A percentile compares a stretch with the other conserved stretches of the same genome.
These are phyloP conservation scores for Nasonia vitripennis DNA, from an alignment of 1,140 invertebrate genomes.

Conservation along the genomic window DNA sequence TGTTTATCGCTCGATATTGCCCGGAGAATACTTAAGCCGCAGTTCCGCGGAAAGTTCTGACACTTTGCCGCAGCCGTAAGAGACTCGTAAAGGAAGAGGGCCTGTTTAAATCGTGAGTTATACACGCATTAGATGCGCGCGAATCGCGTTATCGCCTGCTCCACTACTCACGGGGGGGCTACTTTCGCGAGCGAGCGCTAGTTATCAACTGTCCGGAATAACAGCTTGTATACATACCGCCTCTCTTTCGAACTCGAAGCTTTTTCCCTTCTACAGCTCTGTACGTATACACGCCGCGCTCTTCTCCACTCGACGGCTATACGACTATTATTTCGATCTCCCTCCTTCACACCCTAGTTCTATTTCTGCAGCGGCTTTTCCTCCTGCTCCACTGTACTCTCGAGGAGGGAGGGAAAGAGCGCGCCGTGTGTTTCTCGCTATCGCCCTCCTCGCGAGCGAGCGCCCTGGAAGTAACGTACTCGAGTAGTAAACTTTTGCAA, in stretches of 20 bases:
- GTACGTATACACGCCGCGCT: neutral
- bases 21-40: conserved; percentile 53
- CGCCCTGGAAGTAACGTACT: conserved; percentile 14
- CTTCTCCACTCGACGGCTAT: neutral
- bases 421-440: neutral
- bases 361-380: neutral
- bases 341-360: neutral
- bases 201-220: conserved; percentile 21
- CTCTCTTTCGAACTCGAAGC: neutral
- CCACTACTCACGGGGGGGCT: neutral
- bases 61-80: conserved; percentile 40
- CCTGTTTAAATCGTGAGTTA: conserved; percentile 64
- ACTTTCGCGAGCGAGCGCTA: neutral
- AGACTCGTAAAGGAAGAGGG: conserved; percentile 56
- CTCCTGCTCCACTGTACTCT: neutral
- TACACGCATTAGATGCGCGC: conserved; percentile 39
- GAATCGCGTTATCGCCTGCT: conserved; percentile 41
- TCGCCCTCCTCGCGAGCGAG: neutral
- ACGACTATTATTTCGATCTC: conserved; percentile 40
- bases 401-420: no score
- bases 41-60: conserved; percentile 55
- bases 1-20: conserved; percentile 59
- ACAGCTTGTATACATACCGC: conserved; percentile 1
- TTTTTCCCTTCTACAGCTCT: neutral
- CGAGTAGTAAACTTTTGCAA: conserved; percentile 50